Percentiles rank a stretch among this genome's conserved stretches.
Conservation (phyloP, 2,797 vertebrate genomes). For the Vespertilio murinus region DNA sequence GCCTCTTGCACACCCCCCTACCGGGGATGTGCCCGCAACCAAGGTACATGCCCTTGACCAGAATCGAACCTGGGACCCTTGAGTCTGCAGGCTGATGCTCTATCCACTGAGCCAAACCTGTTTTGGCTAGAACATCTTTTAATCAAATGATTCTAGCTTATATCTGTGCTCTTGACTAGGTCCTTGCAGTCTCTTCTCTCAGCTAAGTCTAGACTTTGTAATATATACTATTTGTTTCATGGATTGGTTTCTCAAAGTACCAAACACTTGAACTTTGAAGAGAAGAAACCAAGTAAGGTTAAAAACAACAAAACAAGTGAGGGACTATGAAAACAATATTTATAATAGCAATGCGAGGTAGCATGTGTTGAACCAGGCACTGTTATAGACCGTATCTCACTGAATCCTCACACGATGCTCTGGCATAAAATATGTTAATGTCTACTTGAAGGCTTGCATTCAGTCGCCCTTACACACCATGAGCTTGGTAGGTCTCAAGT, state of each 20-base stretch:
- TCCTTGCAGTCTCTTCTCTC: neutral
- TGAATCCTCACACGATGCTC: neutral
- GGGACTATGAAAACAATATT: neutral
- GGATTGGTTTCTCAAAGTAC: neutral
- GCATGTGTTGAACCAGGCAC: neutral
- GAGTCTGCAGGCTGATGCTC: no score
- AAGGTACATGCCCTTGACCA: no score
- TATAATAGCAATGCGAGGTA: neutral
- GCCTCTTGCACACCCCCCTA: no score
- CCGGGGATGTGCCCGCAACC: no score
- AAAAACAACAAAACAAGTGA: neutral
- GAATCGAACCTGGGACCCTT: no score
- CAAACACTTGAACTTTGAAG: neutral
- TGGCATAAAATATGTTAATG: neutral
- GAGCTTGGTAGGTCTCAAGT: neutral
- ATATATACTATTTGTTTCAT: neutral
- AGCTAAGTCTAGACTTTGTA: neutral
- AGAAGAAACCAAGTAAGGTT: neutral
- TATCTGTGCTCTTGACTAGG: neutral
- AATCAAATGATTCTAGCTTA: neutral
- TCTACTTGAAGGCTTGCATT: fast-evolving
- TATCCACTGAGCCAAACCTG: no score
- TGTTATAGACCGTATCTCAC: neutral
- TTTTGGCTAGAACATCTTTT: no score
- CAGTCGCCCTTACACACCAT: neutral